These are phyloP conservation scores for Malacosoma neustria DNA, from an alignment of 2,888 invertebrate genomes.

Conservation along the genomic window DNA sequence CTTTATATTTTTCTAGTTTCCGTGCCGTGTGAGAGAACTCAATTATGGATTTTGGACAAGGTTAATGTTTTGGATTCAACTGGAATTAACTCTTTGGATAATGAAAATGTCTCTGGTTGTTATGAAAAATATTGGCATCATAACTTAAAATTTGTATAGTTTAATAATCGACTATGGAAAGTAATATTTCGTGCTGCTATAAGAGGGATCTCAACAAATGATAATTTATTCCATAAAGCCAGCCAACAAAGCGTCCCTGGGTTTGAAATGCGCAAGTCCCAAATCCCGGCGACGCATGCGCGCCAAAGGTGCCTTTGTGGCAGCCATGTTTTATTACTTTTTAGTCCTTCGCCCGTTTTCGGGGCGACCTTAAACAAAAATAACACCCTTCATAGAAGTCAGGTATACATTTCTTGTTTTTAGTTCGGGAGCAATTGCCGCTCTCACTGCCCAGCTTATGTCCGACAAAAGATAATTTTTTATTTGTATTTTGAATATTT, in stretches of 20 bases:
- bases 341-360: conserved; percentile 27
- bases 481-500: background rate
- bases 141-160: too few relatives aligned
- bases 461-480: background rate
- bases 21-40: too few relatives aligned
- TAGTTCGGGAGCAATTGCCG: conserved; percentile 10
- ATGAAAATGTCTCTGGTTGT: too few relatives aligned
- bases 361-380: conserved; percentile 47
- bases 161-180: background rate
- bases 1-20: too few relatives aligned
- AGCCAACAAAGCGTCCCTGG: background rate
- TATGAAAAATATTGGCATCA: too few relatives aligned
- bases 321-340: conserved; percentile 61
- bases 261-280: conserved; percentile 52
- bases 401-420: conserved; percentile 59
- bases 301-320: conserved; percentile 59
- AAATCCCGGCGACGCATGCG: conserved; percentile 42
- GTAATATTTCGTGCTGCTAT: background rate
- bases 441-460: conserved; percentile 1
- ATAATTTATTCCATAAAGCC: background rate
- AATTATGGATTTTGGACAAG: too few relatives aligned
- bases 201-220: background rate
- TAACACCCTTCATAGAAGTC: conserved; percentile 63
- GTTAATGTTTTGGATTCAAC: too few relatives aligned
- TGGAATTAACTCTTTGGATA: too few relatives aligned